These are phyloP conservation scores for Macroglossus sobrinus DNA, from an alignment of 2,113 vertebrate species.

Conservation along the genomic window DNA sequence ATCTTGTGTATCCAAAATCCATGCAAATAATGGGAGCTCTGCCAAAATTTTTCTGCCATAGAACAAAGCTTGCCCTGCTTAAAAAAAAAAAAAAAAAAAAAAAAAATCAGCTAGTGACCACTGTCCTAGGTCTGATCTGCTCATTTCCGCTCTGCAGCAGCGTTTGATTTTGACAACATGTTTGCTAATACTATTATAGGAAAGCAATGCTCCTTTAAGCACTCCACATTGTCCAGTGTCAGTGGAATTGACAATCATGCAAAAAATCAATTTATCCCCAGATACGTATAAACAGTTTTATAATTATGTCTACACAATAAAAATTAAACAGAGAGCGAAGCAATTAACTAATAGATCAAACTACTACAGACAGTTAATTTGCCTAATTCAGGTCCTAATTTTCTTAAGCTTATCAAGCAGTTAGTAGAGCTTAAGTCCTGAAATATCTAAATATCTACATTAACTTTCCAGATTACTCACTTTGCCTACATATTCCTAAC, in stretches of 20 bases:
- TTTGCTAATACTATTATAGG: not conserved
- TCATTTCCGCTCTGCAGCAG: not conserved
- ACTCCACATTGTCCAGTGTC: not conserved
- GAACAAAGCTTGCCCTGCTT: too few relatives aligned
- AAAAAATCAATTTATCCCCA: not conserved
- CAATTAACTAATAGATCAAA: not conserved
- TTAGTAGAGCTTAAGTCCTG: not conserved
- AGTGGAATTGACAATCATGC: not conserved
- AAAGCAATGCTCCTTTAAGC: not conserved
- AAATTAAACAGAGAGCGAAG: conserved; percentile 10
- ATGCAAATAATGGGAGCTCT: too few relatives aligned
- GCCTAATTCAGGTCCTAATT: not conserved
- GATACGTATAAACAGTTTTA: not conserved
- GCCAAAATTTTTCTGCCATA: too few relatives aligned
- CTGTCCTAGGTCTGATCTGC: too few relatives aligned
- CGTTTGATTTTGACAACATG: not conserved
- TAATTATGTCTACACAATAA: not conserved
- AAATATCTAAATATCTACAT: not conserved
- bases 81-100: too few relatives aligned
- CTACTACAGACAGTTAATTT: not conserved
- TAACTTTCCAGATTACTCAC: not conserved
- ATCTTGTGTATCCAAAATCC: too few relatives aligned
- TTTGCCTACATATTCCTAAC: not conserved
- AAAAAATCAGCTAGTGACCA: too few relatives aligned
- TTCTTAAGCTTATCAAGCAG: conserved; percentile 12